Evolutionary conservation across 2,113 vertebrate genomes (phyloP).

Genomic region (Zosterops borbonicus): DNA sequence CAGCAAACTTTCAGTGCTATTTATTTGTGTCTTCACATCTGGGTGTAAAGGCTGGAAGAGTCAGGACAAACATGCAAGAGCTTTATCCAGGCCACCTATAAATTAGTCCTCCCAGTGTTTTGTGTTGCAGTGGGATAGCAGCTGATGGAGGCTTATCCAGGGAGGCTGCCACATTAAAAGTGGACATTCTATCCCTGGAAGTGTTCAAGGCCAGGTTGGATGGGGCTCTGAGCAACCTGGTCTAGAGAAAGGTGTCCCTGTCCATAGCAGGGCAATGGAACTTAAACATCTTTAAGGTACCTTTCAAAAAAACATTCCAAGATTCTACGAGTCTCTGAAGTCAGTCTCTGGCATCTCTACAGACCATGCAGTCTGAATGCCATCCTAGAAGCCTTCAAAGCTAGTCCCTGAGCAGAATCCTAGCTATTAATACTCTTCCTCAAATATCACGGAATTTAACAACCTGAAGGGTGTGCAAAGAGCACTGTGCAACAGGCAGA

Average conservation of each 20-base stretch:
- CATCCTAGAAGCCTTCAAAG: neutral
- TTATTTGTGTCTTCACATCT: neutral
- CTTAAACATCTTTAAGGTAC: neutral
- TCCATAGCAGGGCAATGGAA: neutral
- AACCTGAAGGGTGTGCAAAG: neutral
- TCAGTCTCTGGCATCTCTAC: neutral
- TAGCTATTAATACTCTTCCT: neutral
- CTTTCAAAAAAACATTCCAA: neutral
- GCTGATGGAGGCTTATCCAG: neutral
- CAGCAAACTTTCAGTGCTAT: neutral
- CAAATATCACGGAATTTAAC: neutral
- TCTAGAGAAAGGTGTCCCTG: neutral
- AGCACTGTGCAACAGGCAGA: neutral
- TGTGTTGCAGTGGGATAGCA: rapidly evolving
- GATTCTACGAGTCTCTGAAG: neutral
- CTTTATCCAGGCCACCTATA: neutral
- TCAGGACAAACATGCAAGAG: rapidly evolving
- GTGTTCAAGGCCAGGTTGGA: neutral
- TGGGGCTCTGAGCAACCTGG: neutral
- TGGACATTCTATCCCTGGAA: neutral
- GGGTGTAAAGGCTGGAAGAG: neutral
- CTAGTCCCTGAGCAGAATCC: neutral
- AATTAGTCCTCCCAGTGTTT: neutral
- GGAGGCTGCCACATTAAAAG: neutral
- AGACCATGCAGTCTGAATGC: neutral